Evolutionary conservation across 2,113 vertebrate species (phyloP), one percentile per base, ranked within the genome.

Genomic region (Tetrao urogallus): DNA sequence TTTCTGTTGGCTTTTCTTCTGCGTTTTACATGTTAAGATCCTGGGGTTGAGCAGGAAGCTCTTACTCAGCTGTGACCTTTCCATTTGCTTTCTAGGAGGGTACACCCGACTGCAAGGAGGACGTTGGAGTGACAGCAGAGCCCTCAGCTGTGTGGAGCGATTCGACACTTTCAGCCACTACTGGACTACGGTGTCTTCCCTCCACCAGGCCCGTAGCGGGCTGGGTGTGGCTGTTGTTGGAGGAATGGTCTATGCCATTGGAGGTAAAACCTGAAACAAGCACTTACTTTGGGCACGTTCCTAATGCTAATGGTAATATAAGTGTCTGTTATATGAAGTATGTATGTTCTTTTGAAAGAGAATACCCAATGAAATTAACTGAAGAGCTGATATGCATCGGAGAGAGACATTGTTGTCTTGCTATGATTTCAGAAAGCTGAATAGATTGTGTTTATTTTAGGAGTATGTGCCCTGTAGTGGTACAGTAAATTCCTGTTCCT

Each of bases 151-250:
- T 14, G 99, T 99, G 80, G 99, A 99, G 93, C 98, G 99, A 72
- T 99, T 99, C 57, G 99, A 99, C 95, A 99, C 99, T 25, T 99
- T 99, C 97, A 99, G 99, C 96, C 99, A 99, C 95, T 99, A 99
- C 96, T 99, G 99, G 99, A 99, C 99, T 93, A 99, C 99, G 0
- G 99, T 99, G 63, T 99, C 99, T 12, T 99, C 99, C 13, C 98
- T 99, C 86, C 99, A 99, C 94, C 99, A 99, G 97, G 99, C 99
- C 50, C 98, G 99, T 69, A 99, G 98, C 1, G 99, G 99, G 17
- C 96, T 99, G n/a, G 99, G 99, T 24, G 98, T 99, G 19, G 98
- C 98, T 3, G 98, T 99, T 16, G 97, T 99, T 69, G 99, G 99
- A 96, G 99, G 99, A 65, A 99, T 99, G 98, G 98, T 99, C 89